Conservation (phyloP, 1,140 invertebrate species). For the Globodera rostochiensis region DNA sequence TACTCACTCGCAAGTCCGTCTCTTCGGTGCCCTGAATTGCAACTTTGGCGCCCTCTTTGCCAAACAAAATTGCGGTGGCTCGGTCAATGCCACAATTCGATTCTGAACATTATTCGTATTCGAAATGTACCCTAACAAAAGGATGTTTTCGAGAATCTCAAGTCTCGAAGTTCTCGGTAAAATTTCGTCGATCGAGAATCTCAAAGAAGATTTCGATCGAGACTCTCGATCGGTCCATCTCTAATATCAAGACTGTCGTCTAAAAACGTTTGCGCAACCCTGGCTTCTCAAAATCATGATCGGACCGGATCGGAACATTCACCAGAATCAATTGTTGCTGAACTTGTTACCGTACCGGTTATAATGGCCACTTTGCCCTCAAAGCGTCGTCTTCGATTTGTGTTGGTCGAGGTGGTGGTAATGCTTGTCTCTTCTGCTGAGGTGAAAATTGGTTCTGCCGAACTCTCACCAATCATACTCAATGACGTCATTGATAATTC, state of each 20-base stretch:
- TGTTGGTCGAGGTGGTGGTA: neutral
- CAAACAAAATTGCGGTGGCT: slow-evolving; percentile 84
- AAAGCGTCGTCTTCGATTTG: slow-evolving; percentile 65
- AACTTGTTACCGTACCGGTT: slow-evolving; percentile 67
- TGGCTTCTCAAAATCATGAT: neutral
- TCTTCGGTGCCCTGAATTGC: slow-evolving; percentile 71
- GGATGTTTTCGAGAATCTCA: too few relatives aligned
- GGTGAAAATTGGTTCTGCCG: neutral
- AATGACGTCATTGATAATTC: neutral
- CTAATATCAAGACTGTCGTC: neutral
- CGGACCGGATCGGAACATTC: neutral
- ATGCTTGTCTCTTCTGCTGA: neutral
- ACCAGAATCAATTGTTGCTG: neutral
- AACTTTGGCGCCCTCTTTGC: slow-evolving; percentile 86
- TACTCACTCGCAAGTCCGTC: slow-evolving; percentile 26
- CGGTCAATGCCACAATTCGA: slow-evolving; percentile 91
- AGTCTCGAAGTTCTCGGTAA: too few relatives aligned
- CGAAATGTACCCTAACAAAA: too few relatives aligned
- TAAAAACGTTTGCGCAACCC: neutral
- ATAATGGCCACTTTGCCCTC: slow-evolving; percentile 85
- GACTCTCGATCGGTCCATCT: too few relatives aligned
- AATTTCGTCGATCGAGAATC: too few relatives aligned
- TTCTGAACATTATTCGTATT: slow-evolving; percentile 67
- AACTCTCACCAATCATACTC: neutral
- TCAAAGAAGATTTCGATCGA: too few relatives aligned